Conservation (phyloP, 2,888 invertebrate species). For the Merodon equestris region DNA sequence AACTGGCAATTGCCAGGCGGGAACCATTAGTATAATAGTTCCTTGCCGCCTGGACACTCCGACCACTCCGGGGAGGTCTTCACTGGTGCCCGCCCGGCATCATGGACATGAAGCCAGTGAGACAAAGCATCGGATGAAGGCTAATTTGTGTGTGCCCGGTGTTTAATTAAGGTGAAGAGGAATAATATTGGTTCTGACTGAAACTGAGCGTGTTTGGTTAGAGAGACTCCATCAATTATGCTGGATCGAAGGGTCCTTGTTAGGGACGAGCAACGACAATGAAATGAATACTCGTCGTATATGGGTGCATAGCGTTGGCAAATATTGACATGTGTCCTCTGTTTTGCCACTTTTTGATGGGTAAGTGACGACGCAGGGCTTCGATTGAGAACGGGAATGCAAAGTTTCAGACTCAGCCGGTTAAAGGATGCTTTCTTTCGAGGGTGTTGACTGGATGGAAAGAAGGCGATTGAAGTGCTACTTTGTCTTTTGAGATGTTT, state of each 20-base stretch:
- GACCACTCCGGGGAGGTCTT: conserved; percentile 56
- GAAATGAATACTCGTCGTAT: conserved; percentile 11
- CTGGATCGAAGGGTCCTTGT: conserved; percentile 32
- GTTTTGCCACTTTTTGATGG: conserved; percentile 37
- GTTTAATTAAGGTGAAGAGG: conserved; percentile 64
- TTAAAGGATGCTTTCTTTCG: conserved; percentile 26
- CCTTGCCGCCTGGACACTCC: conserved; percentile 13
- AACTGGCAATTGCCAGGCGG: conserved; percentile 45
- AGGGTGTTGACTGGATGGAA: no score
- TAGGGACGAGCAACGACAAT: conserved; percentile 11
- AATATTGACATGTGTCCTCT: conserved; percentile 60
- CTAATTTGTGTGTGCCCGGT: conserved; percentile 50
- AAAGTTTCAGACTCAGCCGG: conserved; percentile 4
- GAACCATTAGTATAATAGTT: conserved; percentile 57
- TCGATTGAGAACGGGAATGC: not conserved
- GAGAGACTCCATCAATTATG: conserved; percentile 41
- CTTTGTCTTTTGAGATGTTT: no score
- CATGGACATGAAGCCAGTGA: conserved; percentile 30
- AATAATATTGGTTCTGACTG: conserved; percentile 55
- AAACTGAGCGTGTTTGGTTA: conserved; percentile 34
- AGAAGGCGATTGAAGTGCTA: no score
- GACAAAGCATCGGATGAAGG: conserved; percentile 34
- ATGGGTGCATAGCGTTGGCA: conserved; percentile 17
- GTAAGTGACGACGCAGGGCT: no score
- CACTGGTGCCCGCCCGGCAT: conserved; percentile 17